Conservation (phyloP, 2,797 vertebrate species). For the Scarus forsteni region DNA sequence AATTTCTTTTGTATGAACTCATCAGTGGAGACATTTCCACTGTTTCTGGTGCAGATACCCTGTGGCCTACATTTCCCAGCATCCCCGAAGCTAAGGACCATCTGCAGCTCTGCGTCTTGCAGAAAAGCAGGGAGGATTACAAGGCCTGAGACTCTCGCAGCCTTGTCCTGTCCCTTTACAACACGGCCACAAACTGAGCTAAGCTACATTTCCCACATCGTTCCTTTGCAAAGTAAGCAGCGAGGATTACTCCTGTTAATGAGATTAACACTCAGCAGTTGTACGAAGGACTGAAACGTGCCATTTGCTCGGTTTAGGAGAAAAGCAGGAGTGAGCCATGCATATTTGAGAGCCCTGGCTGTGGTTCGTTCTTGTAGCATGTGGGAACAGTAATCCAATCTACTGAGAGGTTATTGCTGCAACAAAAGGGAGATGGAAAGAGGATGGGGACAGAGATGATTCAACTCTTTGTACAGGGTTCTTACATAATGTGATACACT, state of each 20-base stretch:
- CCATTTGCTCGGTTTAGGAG: conserved; percentile 20
- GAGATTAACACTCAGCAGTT: conserved; percentile 29
- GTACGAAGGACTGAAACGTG: conserved; percentile 1
- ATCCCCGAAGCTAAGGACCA: conserved; percentile 29
- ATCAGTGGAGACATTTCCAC: too few species aligned
- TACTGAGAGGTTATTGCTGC: conserved; percentile 9
- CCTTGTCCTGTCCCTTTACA: conserved; percentile 5
- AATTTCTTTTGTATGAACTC: too few species aligned
- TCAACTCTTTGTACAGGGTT: conserved; percentile 3
- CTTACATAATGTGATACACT: conserved; percentile 29
- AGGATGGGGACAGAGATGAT: conserved; percentile 9
- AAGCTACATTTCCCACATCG: conserved; percentile 9
- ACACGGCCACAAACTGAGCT: conserved; percentile 19
- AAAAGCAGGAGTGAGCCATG: conserved; percentile 6
- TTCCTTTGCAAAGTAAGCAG: conserved; percentile 17
- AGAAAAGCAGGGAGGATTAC: conserved; percentile 65
- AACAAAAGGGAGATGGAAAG: conserved; percentile 3
- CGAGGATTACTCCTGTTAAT: conserved; percentile 42
- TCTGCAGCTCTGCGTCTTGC: conserved; percentile 35
- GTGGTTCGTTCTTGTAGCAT: conserved; percentile 11
- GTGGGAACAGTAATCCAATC: conserved; percentile 53
- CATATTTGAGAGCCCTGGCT: conserved; percentile 31
- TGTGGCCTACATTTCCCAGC: conserved; percentile 61
- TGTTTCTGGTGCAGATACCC: too few species aligned
- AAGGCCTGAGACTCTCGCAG: conserved; percentile 42